Evolutionary conservation across 2,797 vertebrate genomes (phyloP).

Genomic region (Lagocephalus sceleratus): DNA sequence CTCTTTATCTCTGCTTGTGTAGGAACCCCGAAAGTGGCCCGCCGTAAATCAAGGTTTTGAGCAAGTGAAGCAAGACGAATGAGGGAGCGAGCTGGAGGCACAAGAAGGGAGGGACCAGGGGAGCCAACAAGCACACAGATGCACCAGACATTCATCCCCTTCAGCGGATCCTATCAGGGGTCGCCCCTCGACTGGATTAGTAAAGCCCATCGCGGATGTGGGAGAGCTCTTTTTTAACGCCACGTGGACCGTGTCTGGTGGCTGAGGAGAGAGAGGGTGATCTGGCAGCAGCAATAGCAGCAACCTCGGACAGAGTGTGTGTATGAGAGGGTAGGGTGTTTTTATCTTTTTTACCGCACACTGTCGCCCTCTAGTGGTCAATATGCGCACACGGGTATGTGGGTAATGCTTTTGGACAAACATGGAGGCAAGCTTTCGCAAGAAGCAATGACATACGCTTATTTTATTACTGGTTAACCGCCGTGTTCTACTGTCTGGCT

Average conservation of each 20-base stretch:
- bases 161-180: constrained; percentile 34
- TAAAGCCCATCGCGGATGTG: not conserved
- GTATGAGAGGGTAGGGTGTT: constrained; percentile 33
- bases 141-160: constrained; percentile 55
- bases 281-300: constrained; percentile 64
- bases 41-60: constrained; percentile 6
- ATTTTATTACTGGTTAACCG: constrained; percentile 10
- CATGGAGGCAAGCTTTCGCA: constrained; percentile 43
- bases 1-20: constrained; percentile 9
- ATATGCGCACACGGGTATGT: constrained; percentile 12
- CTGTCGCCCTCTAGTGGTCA: constrained; percentile 50
- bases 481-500: not conserved
- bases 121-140: constrained; percentile 29
- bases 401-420: constrained; percentile 23
- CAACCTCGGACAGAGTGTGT: constrained; percentile 29
- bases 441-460: constrained; percentile 30
- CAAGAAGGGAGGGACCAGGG: constrained; percentile 18
- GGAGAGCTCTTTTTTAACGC: constrained; percentile 2
- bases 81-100: constrained; percentile 16
- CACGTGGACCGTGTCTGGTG: constrained; percentile 26
- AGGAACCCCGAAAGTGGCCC: constrained; percentile 29
- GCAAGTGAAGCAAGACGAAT: constrained; percentile 17
- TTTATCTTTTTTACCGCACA: constrained; percentile 27
- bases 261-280: constrained; percentile 56
- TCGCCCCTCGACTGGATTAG: constrained; percentile 6